Percentiles rank a stretch among this genome's conserved stretches.
Evolutionary conservation across 2,797 vertebrate species (phyloP).

Genomic region (Ptychobarbus kaznakovi): DNA sequence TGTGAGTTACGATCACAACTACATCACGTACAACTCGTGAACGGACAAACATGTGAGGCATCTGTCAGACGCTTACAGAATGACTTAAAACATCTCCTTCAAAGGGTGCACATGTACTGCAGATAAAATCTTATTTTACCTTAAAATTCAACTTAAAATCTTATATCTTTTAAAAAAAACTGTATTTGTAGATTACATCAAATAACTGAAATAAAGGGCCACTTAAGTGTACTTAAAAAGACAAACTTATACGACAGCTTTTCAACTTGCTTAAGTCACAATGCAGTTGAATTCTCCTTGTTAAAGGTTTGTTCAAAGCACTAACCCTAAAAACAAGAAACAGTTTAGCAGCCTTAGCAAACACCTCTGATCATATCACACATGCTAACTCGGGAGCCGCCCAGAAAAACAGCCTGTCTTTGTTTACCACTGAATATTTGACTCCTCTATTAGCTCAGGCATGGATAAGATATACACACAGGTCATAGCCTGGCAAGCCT

Average conservation of each 20-base stretch:
- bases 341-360: background rate
- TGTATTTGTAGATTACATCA: background rate
- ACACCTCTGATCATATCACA: slow-evolving; percentile 4
- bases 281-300: background rate
- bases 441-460: slow-evolving; percentile 9
- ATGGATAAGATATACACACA: background rate
- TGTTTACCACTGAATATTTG: background rate
- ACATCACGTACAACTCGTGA: background rate
- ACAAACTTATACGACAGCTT: background rate
- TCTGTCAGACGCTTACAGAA: background rate
- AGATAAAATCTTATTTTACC: background rate
- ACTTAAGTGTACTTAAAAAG: background rate
- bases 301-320: background rate
- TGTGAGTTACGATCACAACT: slow-evolving; percentile 7
- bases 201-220: background rate
- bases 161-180: too few species aligned
- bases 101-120: background rate
- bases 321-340: background rate
- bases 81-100: background rate
- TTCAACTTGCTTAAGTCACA: background rate
- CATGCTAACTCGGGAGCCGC: background rate
- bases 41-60: background rate
- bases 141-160: too few species aligned
- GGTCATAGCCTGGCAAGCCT: background rate
- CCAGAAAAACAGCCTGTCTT: background rate